A percentile compares a stretch with the other conserved stretches of the same genome.
phyloP scores from a whole-genome alignment of 2,888 invertebrate species.

The Epinotia demarniana region DNA sequence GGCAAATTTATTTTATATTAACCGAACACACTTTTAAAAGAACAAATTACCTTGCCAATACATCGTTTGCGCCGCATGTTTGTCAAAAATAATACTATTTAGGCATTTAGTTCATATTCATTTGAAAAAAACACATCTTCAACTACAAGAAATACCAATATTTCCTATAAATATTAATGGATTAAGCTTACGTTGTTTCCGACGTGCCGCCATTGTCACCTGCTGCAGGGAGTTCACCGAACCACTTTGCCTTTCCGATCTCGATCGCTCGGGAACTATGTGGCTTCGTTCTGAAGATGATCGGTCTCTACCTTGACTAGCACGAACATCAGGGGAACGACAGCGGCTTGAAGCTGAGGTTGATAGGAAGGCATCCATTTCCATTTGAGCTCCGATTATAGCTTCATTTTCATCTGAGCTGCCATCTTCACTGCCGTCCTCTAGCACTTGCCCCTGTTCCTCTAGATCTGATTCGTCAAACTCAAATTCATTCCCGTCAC shows the following conservation, averaged over 20 bases:
- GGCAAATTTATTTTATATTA: no score
- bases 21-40: no score
- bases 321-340: neutral
- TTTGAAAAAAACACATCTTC: no score
- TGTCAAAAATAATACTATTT: no score
- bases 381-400: neutral
- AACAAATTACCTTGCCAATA: no score
- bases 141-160: no score
- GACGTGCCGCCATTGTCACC: no score
- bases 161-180: no score
- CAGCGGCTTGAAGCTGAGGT: neutral
- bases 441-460: neutral
- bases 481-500: neutral
- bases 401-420: neutral
- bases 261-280: neutral
- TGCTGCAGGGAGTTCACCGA: neutral
- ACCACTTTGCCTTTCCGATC: neutral
- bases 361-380: no score
- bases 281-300: neutral
- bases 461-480: neutral
- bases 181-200: no score
- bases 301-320: neutral
- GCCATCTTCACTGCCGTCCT: neutral
- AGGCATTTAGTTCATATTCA: no score
- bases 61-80: no score